A percentile compares a stretch with the other conserved stretches of the same genome.
These are phyloP conservation scores for Lochmaea crataegi DNA, from an alignment of 2,888 invertebrate genomes.

Conservation along the genomic window DNA sequence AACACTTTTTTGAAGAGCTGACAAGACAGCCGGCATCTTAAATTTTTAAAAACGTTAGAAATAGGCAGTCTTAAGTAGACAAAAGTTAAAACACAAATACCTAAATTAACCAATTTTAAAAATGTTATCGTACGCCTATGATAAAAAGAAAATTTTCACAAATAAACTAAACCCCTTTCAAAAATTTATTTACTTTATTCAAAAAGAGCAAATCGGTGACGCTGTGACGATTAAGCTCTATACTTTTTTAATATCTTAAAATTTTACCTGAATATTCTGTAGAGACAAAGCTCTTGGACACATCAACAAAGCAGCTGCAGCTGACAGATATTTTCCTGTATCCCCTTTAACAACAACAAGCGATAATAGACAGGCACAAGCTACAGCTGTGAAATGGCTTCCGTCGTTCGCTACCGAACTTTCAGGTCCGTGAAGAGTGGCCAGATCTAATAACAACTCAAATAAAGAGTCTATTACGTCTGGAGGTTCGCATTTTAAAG, in stretches of 20 bases:
- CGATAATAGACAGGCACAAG: slow-evolving; percentile 92
- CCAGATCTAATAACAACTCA: slow-evolving; percentile 84
- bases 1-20: slow-evolving; percentile 87
- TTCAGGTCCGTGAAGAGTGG: slow-evolving; percentile 75
- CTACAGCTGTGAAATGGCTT: slow-evolving; percentile 83
- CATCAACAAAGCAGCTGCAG: slow-evolving; percentile 89
- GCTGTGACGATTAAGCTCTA: background rate
- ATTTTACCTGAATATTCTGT: slow-evolving; percentile 82
- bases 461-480: slow-evolving; percentile 85
- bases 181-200: too few species aligned
- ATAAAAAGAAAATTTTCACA: too few species aligned
- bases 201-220: too few species aligned
- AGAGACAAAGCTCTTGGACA: slow-evolving; percentile 80
- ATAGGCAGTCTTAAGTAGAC: background rate
- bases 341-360: slow-evolving; percentile 94
- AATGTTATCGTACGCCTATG: too few species aligned
- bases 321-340: slow-evolving; percentile 88
- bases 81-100: too few species aligned
- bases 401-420: slow-evolving; percentile 72
- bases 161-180: too few species aligned
- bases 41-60: background rate
- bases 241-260: background rate
- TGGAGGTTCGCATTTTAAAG: slow-evolving; percentile 82
- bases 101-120: too few species aligned
- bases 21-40: slow-evolving; percentile 86